phyloP scores from a whole-genome alignment of 1,140 invertebrate genomes.

The Meteorus sp. region DNA sequence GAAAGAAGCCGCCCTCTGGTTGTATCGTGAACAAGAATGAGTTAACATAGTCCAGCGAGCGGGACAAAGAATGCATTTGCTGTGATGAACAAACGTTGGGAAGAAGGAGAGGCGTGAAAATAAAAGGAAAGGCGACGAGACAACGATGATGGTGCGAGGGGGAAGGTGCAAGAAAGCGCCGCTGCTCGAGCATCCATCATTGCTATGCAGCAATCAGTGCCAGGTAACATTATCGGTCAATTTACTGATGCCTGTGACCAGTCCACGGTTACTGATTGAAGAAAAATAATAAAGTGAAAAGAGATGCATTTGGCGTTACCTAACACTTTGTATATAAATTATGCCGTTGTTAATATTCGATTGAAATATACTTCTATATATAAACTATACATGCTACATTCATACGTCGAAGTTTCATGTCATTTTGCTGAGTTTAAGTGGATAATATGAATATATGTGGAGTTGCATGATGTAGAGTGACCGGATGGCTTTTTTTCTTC shows the following conservation, averaged over 20 bases:
- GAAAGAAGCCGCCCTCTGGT: too few relatives aligned
- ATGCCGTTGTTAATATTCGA: too few relatives aligned
- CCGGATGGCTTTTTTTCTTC: not conserved
- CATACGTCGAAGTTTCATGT: too few relatives aligned
- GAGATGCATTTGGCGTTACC: too few relatives aligned
- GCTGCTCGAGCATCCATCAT: constrained; percentile 25
- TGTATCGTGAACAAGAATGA: too few relatives aligned
- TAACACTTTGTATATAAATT: too few relatives aligned
- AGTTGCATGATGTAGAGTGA: not conserved
- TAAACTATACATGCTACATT: too few relatives aligned
- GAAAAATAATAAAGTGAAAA: not conserved
- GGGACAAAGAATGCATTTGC: constrained; percentile 8
- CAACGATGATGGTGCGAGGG: not conserved
- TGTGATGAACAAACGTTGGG: not conserved
- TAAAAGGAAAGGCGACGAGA: not conserved
- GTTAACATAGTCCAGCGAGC: constrained; percentile 9
- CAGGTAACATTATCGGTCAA: constrained; percentile 26
- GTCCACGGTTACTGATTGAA: not conserved
- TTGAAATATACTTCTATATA: too few relatives aligned
- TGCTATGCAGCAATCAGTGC: constrained; percentile 25
- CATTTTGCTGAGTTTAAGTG: too few relatives aligned
- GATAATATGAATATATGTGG: not conserved
- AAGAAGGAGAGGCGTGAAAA: not conserved
- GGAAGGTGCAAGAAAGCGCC: not conserved
- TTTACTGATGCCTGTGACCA: constrained; percentile 13